Conservation (phyloP, 2,797 vertebrate genomes). For the Cottoperca gobio region DNA sequence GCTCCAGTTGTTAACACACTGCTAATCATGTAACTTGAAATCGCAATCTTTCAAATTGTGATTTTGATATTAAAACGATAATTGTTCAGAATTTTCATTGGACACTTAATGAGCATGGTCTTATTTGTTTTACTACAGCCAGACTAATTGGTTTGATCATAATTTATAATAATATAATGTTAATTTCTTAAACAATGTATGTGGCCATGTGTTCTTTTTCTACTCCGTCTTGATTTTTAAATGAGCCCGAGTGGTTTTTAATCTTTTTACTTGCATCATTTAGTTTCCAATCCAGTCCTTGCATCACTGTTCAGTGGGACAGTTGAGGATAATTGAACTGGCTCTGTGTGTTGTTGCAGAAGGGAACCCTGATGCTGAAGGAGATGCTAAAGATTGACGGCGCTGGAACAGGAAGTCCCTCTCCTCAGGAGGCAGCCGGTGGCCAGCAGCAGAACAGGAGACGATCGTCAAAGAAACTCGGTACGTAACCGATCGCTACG, state of each 20-base stretch:
- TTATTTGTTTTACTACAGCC: too few relatives aligned
- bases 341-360: constrained; percentile 77
- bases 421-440: constrained; percentile 64
- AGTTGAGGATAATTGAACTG: not conserved
- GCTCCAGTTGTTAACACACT: too few relatives aligned
- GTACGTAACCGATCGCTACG: constrained; percentile 67
- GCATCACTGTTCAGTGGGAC: too few relatives aligned
- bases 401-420: constrained; percentile 76
- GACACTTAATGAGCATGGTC: not conserved
- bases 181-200: too few relatives aligned
- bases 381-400: constrained; percentile 98
- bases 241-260: too few relatives aligned
- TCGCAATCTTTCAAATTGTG: too few relatives aligned
- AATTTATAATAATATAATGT: too few relatives aligned
- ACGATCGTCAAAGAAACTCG: constrained; percentile 91
- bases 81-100: too few relatives aligned
- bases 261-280: not conserved
- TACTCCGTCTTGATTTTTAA: too few relatives aligned
- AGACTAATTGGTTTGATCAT: not conserved
- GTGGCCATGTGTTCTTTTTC: too few relatives aligned
- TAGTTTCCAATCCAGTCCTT: not conserved
- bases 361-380: constrained; percentile 96
- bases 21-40: too few relatives aligned
- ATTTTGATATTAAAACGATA: too few relatives aligned
- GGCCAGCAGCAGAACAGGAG: constrained; percentile 84